Conservation (phyloP, 2,888 invertebrate genomes). For the Macaria liturata region DNA sequence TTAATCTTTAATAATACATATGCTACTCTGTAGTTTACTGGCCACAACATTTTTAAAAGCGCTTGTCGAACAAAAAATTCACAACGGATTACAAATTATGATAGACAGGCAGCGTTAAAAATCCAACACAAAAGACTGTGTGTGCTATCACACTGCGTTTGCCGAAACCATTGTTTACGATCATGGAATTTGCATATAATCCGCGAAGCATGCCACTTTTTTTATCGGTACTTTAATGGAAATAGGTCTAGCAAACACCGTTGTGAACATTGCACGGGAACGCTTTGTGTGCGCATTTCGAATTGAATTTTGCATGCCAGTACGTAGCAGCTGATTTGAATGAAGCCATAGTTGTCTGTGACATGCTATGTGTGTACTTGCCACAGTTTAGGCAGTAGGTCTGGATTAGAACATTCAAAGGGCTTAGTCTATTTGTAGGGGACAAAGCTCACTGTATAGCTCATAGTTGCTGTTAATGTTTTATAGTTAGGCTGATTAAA, state of each 20-base stretch:
- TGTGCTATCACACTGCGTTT: constrained; percentile 35
- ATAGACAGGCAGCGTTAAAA: constrained; percentile 33
- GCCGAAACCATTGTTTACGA: constrained; percentile 49
- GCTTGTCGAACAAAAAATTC: no score
- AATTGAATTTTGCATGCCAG: constrained; percentile 50
- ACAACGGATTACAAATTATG: background rate
- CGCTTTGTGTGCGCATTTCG: constrained; percentile 46
- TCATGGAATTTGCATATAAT: constrained; percentile 54
- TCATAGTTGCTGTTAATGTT: no score
- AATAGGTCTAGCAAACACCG: constrained; percentile 45
- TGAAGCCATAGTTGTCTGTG: constrained; percentile 27
- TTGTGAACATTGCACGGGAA: constrained; percentile 25
- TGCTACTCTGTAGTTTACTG: no score
- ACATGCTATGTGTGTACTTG: constrained; percentile 1
- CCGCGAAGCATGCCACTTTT: constrained; percentile 45
- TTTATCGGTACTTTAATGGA: constrained; percentile 39
- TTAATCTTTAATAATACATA: no score
- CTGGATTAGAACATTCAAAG: no score
- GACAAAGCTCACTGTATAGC: no score
- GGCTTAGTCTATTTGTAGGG: no score
- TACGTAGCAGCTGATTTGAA: constrained; percentile 40
- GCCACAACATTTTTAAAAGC: no score
- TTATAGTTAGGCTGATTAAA: no score
- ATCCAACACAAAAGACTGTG: constrained; percentile 18
- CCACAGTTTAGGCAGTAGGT: no score